These are phyloP conservation scores for Pinctada fucata DNA, from an alignment of 2,888 invertebrate species.

Conservation along the genomic window DNA sequence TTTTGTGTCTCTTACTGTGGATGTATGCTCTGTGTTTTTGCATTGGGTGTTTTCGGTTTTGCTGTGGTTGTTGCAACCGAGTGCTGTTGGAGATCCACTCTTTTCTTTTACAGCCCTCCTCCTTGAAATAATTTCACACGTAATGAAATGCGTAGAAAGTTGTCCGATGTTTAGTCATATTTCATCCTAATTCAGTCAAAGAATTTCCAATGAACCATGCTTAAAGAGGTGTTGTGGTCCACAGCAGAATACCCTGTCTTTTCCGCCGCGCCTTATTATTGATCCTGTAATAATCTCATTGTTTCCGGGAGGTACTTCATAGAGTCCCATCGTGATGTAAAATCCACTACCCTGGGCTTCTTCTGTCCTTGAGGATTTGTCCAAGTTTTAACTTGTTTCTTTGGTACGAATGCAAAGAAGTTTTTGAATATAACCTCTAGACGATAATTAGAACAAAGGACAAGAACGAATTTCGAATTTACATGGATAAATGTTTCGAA, in stretches of 20 bases:
- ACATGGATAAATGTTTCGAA: conserved; percentile 44
- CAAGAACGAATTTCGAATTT: conserved; percentile 67
- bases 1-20: too few species aligned
- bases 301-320: conserved; percentile 88
- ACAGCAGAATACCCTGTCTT: conserved; percentile 94
- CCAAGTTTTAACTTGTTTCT: conserved; percentile 37
- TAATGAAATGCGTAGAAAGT: conserved; percentile 86
- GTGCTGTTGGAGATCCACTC: too few species aligned
- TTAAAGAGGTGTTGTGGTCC: conserved; percentile 95
- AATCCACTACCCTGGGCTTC: conserved; percentile 86
- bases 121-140: conserved; percentile 88
- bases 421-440: conserved; percentile 64
- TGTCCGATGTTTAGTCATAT: conserved; percentile 73
- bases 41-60: too few species aligned
- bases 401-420: conserved; percentile 68
- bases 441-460: conserved; percentile 62
- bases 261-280: conserved; percentile 86
- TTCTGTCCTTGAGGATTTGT: conserved; percentile 56
- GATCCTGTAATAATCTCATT: conserved; percentile 80
- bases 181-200: conserved; percentile 64
- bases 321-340: conserved; percentile 90
- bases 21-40: too few species aligned
- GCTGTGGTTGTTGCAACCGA: too few species aligned
- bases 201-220: conserved; percentile 86
- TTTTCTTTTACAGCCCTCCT: conserved; percentile 86